phyloP scores from a whole-genome alignment of 2,113 vertebrate species.

The Calypte anna region DNA sequence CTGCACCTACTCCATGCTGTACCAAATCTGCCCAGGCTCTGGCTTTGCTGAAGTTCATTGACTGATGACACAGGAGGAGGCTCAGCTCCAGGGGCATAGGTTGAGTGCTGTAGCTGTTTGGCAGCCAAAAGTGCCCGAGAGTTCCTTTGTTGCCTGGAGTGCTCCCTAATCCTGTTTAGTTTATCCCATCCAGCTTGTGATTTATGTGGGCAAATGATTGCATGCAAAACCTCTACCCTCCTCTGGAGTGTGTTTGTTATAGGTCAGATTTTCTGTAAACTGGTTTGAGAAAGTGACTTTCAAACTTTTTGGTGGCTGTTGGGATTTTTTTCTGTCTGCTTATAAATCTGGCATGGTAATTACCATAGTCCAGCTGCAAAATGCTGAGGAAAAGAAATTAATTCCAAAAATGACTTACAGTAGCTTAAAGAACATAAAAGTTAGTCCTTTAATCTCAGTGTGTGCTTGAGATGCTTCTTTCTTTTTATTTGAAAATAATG shows the following conservation, averaged over 20 bases:
- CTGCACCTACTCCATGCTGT: not conserved
- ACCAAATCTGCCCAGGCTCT: not conserved
- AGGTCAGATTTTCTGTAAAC: not conserved
- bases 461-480: not conserved
- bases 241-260: not conserved
- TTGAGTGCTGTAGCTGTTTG: fast-evolving
- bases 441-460: not conserved
- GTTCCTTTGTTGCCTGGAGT: not conserved
- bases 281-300: not conserved
- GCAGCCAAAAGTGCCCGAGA: not conserved
- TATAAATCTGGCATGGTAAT: not conserved
- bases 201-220: not conserved
- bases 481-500: not conserved
- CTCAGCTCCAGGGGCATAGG: not conserved
- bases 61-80: not conserved
- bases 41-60: not conserved
- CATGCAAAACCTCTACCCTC: not conserved
- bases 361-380: not conserved
- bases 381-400: not conserved
- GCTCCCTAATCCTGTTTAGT: not conserved
- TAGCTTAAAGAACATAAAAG: not conserved
- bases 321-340: not conserved
- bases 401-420: not conserved
- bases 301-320: not conserved
- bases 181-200: not conserved